These are phyloP conservation scores for Volucella zonaria DNA, from an alignment of 2,888 invertebrate genomes.

Conservation along the genomic window DNA sequence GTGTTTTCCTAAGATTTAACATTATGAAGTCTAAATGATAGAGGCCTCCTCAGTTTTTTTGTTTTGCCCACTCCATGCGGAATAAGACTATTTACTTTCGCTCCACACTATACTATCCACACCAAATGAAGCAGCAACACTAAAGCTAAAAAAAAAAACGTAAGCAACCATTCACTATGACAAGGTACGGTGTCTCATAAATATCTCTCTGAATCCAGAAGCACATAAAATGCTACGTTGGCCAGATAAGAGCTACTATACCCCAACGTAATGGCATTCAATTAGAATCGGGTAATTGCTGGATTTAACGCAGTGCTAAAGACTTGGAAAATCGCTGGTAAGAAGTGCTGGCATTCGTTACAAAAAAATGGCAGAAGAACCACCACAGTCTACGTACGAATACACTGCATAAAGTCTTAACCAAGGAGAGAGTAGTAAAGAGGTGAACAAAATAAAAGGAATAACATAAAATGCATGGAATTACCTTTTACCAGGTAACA, in stretches of 20 bases:
- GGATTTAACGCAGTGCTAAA: constrained; percentile 73
- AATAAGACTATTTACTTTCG: constrained; percentile 15
- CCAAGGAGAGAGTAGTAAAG: background rate
- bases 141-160: constrained; percentile 4
- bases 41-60: no score
- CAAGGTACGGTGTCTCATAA: constrained; percentile 20
- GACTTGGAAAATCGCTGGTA: constrained; percentile 70
- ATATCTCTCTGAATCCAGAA: constrained; percentile 69
- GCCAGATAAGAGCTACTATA: constrained; percentile 63
- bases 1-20: no score
- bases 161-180: background rate
- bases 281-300: constrained; percentile 74
- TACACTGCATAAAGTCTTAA: background rate
- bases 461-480: constrained; percentile 50
- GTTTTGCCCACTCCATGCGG: background rate
- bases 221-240: constrained; percentile 70
- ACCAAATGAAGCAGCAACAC: background rate
- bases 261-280: constrained; percentile 69
- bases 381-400: background rate
- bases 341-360: constrained; percentile 9
- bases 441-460: constrained; percentile 1
- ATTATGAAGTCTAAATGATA: no score
- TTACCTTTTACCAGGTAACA: constrained; percentile 38
- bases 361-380: constrained; percentile 2
- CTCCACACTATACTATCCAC: constrained; percentile 31